Base-by-base conservation (phyloP, 2,888 invertebrate species). In the Tribolium freemani region DNA sequence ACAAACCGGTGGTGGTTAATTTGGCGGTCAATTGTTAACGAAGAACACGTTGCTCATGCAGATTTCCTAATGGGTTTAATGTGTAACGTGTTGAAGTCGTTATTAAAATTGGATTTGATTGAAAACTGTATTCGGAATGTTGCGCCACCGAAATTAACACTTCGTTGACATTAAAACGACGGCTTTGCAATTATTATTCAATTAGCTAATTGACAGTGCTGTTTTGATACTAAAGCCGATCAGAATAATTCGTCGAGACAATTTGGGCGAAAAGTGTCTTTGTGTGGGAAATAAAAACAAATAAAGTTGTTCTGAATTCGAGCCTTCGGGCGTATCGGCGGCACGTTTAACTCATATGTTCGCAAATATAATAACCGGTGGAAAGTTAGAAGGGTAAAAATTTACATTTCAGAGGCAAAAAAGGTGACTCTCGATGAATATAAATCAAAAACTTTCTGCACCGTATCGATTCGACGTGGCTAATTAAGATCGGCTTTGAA, bases 401-500 rank as follows among this genome's bases (percentile, higher is more conserved):
- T 60, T 60, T 60, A 26, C 46, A 60, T 60, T 46, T 46, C 48
- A 48, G 11, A 60, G 60, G 10, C 10, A 21, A 48, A 48, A 46
- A 60, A 60, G 58, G 20, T 45, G 4, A 51, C 30, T 50, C 31
- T 50, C 63, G 51, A 63, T 63, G 63, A 63, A 63, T 63, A 51
- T 63, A 63, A 63, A 63, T 63, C 51, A 63, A 51, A 63, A 51
- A 51, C 31, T 48, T 61, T 48, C 46, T 44, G 58, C 20, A 48
- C 9, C 44, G 51, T 51, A 63, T 51, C 44, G 63, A 63, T 50
- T 51, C 50, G 51, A 61, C 38, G 51, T 31, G 20, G 51, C 50
- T 63, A 63, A 63, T 63, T 63, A 50, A 31, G 31, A 63, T 38
- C 38, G 61, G 63, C 51, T 63, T 63, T 63, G 63, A 63, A 51